Base-by-base conservation (phyloP, 1,140 invertebrate species). In the Ostrea edulis region DNA sequence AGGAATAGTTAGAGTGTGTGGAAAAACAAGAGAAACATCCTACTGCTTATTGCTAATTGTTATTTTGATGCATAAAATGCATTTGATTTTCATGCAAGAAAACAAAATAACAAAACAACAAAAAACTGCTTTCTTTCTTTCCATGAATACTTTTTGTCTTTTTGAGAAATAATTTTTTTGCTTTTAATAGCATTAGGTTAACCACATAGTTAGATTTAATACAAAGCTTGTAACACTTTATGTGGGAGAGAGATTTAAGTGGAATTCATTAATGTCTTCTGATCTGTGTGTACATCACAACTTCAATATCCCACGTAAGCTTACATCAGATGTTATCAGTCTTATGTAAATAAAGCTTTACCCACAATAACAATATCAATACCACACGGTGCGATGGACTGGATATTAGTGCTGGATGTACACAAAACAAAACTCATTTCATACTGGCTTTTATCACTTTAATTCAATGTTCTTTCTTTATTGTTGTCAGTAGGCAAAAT, bases 241-340 rank as follows among this genome's bases (percentile, higher is more conserved):
- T 29, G 11, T 77, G 14, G 12, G 29, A 25, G 68, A 25, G 29
- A 35, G 68, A 9, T 77, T 77, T 77, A 77, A 44, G 12, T 44
- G 68, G 25, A 77, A 77, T 77, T 77, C 68, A 77, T 77, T 77
- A 77, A 35, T 9, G 12, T 77, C 25, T 29, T 77, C 25, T 77
- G 11, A 77, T 44, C 68, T 77, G 29, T 77, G 17, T 62, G n/a
- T 62, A 62, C 14, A 62, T 62, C 55, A 62, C 55, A 62, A n/a
- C 5, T 77, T 5, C 2, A 11, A 17, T n/a, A 3, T 29, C 22
- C 68, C 29, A 22, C 11, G 29, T 77, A 22, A 77, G 17, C 68
- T 77, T 12, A 35, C 68, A 25, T 77, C 25, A 25, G 3, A 4
- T 25, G 22, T 29, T 77, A 77, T 77, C 68, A 29, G 68, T 62